Evolutionary conservation across 2,888 invertebrate genomes (phyloP).

Genomic region (Ecliptopera silaceata): DNA sequence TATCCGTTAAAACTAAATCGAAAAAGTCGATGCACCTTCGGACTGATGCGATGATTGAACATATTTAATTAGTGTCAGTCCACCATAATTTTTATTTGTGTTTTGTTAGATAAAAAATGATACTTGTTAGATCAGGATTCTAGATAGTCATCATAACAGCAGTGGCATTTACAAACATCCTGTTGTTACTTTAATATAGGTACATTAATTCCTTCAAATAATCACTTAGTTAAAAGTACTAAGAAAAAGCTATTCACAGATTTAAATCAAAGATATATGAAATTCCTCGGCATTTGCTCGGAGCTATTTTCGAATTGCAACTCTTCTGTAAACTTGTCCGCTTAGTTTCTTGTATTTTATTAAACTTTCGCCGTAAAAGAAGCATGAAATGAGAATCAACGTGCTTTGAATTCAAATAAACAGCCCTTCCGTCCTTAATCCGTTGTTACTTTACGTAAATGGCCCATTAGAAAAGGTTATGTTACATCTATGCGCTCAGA

Average conservation of each 20-base stretch:
- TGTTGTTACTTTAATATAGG: too few relatives aligned
- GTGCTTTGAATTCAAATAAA: conserved; percentile 47
- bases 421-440: conserved; percentile 42
- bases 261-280: conserved; percentile 35
- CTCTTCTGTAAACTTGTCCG: conserved; percentile 36
- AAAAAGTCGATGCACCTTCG: too few relatives aligned
- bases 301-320: conserved; percentile 44
- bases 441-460: background rate
- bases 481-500: background rate
- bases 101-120: too few relatives aligned
- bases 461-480: background rate
- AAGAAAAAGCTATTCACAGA: conserved; percentile 37
- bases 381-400: conserved; percentile 38
- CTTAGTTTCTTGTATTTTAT: conserved; percentile 38
- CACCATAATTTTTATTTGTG: too few relatives aligned
- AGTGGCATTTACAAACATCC: too few relatives aligned
- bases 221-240: too few relatives aligned
- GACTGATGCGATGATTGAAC: too few relatives aligned
- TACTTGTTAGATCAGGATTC: too few relatives aligned
- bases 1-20: too few relatives aligned
- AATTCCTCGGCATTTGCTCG: conserved; percentile 29
- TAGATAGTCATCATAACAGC: too few relatives aligned
- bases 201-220: too few relatives aligned
- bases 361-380: conserved; percentile 37
- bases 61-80: too few relatives aligned